Base-by-base conservation (phyloP, 2,113 vertebrate genomes). In the Sciurus niger region DNA sequence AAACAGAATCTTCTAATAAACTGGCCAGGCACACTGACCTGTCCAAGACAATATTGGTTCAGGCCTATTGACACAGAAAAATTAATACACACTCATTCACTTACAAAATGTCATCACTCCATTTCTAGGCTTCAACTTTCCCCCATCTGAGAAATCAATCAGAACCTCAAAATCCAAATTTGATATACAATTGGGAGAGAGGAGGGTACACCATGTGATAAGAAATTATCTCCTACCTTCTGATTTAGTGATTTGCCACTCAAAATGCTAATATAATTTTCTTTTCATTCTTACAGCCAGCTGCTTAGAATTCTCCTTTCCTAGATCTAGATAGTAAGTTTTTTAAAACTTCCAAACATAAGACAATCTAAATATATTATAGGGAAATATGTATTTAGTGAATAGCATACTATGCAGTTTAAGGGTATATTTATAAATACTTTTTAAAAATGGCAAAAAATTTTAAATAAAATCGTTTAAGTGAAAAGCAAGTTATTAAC, bases 401-500 rank as follows among this genome's bases (percentile, higher is more conserved):
- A 88, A 80, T 68, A 92, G 37, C 72, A 92, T 37, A 46, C 8
- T 53, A 14, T 25, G 3, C 53, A 77, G 30, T 83, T 85, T 93
- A 78, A 83, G 40, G 93, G 43, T 68, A 48, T 14, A 92, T 37
- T 88, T 63, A 88, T 8, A 94, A 80, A 79, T 84, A 89, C n/a
- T 48, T 86, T 40, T 40, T 46, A 70, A 79, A 51, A 89, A 87
- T 43, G 53, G 70, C 11, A 88, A 93, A 84, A 90, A 70, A 30
- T 46, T 85, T 37, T 20, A 68, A 92, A 92, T 89, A 60, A 94
- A 91, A 94, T 43, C 58, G 18, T 87, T 86, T 95, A 74, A 84
- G 74, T 96, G 83, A 88, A 88, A 94, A 96, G 48, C 73, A 87
- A 82, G 60, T 48, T 88, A 83, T 84, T 96, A 84, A 93, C 53